Base-by-base conservation (phyloP, 2,888 invertebrate genomes). In the Eupithecia dodoneata region DNA sequence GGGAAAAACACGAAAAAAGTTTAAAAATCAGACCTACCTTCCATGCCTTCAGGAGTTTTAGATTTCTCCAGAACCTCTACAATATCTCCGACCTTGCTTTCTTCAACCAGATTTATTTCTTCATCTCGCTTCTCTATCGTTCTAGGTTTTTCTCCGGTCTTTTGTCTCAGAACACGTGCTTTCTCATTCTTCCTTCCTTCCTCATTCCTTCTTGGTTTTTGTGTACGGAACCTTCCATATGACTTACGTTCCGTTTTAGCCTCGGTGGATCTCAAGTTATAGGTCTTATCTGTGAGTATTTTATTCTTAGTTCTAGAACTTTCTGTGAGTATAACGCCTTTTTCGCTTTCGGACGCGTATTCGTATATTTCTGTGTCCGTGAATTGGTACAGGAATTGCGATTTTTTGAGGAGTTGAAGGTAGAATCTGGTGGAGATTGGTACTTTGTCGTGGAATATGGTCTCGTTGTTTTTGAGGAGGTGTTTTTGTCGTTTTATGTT, bases 391-490 rank as follows among this genome's bases (percentile, higher is more conserved):
- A 93, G 75, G 69, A 95, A 95, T 78, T 95, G 94, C 75, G 94
- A 94, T 65, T 83, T 88, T 80, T 94, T 94, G 0, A 95, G 82
- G 12, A 94, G 84, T 81, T 94, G 94, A 0, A 95, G 88, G 79
- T 93, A 92, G 78, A 94, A 95, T 4, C 95, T 88, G 0, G 94
- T 95, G 3, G 92, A 93, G 55, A 95, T 91, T 0, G 95, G 91
- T 0, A 95, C 94, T 85, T 94, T 95, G 78, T 94, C 94, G 82
- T 93, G 89, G 82, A 89, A 94, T 5, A 95, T 78, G 0, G 94
- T 94, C 85, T 95, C 94, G 78, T 90, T 93, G 15, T 81, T 84
- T 85, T 92, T 94, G 30, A 95, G 82, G 12, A 94, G 81, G 41
- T 87, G 88, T 75, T 89, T 94, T 72, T 91, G 91, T 12, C 90